Conservation (phyloP, 2,888 invertebrate species). For the Dryococelus australis region DNA sequence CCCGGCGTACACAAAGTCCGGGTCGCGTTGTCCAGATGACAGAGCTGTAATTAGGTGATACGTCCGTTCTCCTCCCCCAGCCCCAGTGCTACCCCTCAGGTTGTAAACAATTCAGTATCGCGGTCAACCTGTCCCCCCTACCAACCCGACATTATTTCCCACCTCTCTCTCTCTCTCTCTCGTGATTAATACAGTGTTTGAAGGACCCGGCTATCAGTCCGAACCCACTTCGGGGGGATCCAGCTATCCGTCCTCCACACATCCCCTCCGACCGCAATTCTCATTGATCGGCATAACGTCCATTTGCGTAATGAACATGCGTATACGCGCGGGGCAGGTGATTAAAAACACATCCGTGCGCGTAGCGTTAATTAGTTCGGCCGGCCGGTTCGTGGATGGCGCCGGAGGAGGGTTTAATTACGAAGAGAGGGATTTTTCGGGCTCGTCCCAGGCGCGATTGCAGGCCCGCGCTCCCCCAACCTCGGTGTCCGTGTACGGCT, state of each 20-base stretch:
- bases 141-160: not conserved
- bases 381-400: not conserved
- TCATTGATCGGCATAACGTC: not conserved
- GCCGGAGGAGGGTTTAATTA: not conserved
- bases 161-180: too few species aligned
- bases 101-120: too few species aligned
- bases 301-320: not conserved
- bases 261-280: not conserved
- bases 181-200: not conserved
- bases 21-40: not conserved
- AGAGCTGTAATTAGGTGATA: constrained; percentile 11
- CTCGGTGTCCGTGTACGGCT: too few species aligned
- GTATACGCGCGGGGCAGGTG: not conserved
- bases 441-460: too few species aligned
- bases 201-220: not conserved
- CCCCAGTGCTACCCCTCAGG: too few species aligned
- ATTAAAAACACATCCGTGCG: not conserved
- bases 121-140: too few species aligned
- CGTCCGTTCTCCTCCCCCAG: not conserved
- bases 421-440: not conserved
- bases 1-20: too few species aligned
- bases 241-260: too few species aligned
- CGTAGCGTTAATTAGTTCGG: not conserved
- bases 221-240: too few species aligned
- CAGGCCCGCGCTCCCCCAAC: too few species aligned